Conservation (phyloP, 2,797 vertebrate genomes). For the Vultur gryphus region DNA sequence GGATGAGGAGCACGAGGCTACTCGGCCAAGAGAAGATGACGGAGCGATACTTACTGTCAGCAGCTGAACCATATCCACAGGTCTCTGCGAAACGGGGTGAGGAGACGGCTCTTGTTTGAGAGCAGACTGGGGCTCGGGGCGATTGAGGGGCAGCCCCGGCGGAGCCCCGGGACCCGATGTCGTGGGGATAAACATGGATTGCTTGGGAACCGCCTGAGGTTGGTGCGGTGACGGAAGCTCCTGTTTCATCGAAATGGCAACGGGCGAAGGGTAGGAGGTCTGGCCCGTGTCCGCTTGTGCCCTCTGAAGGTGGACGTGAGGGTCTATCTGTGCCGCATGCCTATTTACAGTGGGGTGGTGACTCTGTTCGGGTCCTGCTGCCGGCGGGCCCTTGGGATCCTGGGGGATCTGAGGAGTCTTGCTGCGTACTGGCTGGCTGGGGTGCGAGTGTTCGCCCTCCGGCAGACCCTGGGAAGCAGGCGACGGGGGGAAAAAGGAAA, state of each 20-base stretch:
- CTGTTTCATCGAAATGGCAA: conserved; percentile 83
- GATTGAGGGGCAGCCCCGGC: conserved; percentile 77
- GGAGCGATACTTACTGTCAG: conserved; percentile 79
- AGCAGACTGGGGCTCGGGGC: conserved; percentile 72
- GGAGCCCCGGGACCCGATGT: conserved; percentile 70
- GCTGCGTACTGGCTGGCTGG: conserved; percentile 72
- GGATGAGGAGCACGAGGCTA: rapidly evolving
- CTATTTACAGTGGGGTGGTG: conserved; percentile 75
- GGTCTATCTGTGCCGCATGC: conserved; percentile 82
- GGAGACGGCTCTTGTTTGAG: conserved; percentile 80
- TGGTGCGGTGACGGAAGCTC: conserved; percentile 77
- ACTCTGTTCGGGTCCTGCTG: conserved; percentile 73
- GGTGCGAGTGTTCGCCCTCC: conserved; percentile 83
- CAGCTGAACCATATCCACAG: conserved; percentile 95
- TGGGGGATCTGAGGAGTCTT: conserved; percentile 86
- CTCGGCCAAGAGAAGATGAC: rapidly evolving
- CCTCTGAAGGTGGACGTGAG: conserved; percentile 81
- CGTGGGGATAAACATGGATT: conserved; percentile 72
- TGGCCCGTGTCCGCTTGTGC: conserved; percentile 81
- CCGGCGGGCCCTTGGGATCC: conserved; percentile 80
- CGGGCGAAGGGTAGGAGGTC: conserved; percentile 88
- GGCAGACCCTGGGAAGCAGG: conserved; percentile 72
- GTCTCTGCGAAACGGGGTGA: conserved; percentile 79
- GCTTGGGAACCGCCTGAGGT: conserved; percentile 74
- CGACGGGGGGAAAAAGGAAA: rapidly evolving